Evolutionary conservation across 2,888 invertebrate genomes (phyloP), one percentile per base, ranked within the genome.

Genomic region (Nemoura dubitans): DNA sequence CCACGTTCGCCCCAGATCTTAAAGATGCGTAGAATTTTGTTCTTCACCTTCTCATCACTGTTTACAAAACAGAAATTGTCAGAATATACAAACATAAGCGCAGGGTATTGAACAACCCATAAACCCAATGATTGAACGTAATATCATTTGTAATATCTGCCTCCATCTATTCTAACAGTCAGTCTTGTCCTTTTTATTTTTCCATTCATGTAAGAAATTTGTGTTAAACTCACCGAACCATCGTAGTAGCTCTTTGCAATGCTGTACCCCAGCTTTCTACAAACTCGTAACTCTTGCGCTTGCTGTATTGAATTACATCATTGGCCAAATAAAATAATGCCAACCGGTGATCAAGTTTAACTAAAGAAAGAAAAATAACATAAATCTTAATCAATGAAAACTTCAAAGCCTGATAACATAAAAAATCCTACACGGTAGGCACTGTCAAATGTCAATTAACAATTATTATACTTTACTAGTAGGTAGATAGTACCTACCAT

Each of bases 291-390:
- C 96, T 96, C 91, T 98, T 98, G 89, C 98, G 93, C 91, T 98
- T 98, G 88, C 98, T 97, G 91, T 98, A 98, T 91, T 99, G 99
- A 89, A 99, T 97, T 86, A 99, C 98, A 94, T 99, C 99, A 92
- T 99, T 99, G 26, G 98, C 98, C 90, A 99, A 92, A 92, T 99
- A 98, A 91, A 99, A 98, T 81, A 99, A 92, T 0, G 96, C 96
- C 86, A 99, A 92, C 85, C 98, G 94, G 91, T 98, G 98, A 89
- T 97, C 97, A 5, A 96, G 94, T 91, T 95, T 96, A 36, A 95
- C 97, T 94, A 90, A 28, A 92, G 92, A 88, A 86, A 87, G 89
- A 88, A 89, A 26, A 0, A 36, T 21, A 36, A 36, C n/a, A n/a
- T n/a, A n/a, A n/a, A n/a, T n/a, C 36, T 36, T 10, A 36, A 3